These are phyloP conservation scores for Puma concolor DNA, from an alignment of 2,113 vertebrate species.

Conservation along the genomic window DNA sequence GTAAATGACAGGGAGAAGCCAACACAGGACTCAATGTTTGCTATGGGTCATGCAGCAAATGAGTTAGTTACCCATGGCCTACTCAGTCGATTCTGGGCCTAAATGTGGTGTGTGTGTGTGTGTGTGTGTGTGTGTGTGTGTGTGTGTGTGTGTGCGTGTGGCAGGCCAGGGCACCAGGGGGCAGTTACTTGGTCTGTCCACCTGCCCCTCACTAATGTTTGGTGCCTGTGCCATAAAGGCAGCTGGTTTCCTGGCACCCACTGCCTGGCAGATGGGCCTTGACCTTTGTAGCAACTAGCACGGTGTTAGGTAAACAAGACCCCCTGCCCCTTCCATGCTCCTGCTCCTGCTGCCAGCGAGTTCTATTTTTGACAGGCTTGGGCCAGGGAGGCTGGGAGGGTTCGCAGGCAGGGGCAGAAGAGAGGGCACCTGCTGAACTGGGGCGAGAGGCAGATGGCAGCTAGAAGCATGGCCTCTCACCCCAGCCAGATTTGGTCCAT, in stretches of 20 bases:
- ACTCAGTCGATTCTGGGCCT: not conserved
- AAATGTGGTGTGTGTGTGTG: not conserved
- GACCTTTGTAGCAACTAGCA: slow-evolving; percentile 78
- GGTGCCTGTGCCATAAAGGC: slow-evolving; percentile 47
- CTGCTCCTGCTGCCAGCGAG: slow-evolving; percentile 58
- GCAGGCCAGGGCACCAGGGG: not conserved
- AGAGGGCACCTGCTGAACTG: slow-evolving; percentile 14
- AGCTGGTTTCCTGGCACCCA: slow-evolving; percentile 75
- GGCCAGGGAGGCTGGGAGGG: slow-evolving; percentile 16
- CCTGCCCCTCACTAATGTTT: slow-evolving; percentile 64
- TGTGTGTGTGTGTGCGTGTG: not conserved
- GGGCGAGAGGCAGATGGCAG: slow-evolving; percentile 47
- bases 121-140: not conserved
- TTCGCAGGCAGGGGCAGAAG: slow-evolving; percentile 6
- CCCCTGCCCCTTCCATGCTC: slow-evolving; percentile 63
- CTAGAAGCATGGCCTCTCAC: not conserved
- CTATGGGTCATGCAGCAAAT: not conserved
- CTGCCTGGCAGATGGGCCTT: slow-evolving; percentile 75
- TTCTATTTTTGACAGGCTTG: slow-evolving; percentile 70
- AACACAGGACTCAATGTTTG: not conserved
- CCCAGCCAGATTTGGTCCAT: slow-evolving; percentile 7
- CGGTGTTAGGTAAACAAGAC: slow-evolving; percentile 69
- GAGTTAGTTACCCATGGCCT: not conserved
- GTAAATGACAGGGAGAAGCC: not conserved
- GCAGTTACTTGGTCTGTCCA: slow-evolving; percentile 40